Percentiles rank a stretch among this genome's conserved stretches.
phyloP scores from a whole-genome alignment of 2,888 invertebrate species.

The Heliconius hortense region DNA sequence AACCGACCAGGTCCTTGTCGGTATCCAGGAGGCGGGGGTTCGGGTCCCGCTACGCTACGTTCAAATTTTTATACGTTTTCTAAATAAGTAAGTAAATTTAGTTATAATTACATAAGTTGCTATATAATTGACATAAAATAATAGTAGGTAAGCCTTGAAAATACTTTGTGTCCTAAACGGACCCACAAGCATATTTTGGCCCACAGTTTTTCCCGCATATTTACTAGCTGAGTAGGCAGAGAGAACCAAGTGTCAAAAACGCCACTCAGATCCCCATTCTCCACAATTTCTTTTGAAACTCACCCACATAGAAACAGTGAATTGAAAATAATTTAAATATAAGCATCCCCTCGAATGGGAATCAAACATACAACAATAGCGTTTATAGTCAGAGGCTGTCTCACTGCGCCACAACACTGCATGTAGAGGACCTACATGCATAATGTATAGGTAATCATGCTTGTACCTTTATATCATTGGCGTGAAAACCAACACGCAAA shows the following conservation, averaged over 20 bases:
- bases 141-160: no score
- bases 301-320: background rate
- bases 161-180: no score
- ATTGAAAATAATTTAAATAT: background rate
- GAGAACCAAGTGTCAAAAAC: background rate
- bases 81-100: no score
- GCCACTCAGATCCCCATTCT: no score
- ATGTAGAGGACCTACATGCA: background rate
- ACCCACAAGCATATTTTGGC: background rate
- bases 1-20: no score
- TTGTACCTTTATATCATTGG: constrained; percentile 17
- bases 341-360: background rate
- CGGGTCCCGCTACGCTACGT: no score
- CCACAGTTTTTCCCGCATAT: background rate
- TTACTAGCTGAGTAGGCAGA: background rate
- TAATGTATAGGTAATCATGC: background rate
- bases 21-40: no score
- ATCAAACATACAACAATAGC: background rate
- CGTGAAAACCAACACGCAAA: background rate
- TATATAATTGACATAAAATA: no score
- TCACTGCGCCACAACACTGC: no score
- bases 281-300: background rate
- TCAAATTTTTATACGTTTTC: no score
- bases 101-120: no score
- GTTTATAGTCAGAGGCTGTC: background rate